Conservation (phyloP, 2,113 vertebrate genomes). For the Trochalopteron elliotii region DNA sequence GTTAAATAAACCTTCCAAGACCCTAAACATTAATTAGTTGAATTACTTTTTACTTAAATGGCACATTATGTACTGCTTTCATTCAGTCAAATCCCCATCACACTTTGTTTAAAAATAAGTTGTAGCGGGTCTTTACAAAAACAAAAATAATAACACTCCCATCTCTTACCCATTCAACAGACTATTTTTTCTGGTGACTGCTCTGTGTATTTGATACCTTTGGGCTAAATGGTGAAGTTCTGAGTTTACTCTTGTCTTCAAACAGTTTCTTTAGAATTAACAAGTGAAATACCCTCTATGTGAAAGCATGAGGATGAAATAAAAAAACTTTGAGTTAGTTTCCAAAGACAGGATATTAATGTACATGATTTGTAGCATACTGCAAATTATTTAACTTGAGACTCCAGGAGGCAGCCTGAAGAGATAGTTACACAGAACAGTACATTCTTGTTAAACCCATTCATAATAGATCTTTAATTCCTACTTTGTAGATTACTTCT, state of each 20-base stretch:
- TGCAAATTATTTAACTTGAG: neutral
- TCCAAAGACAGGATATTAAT: neutral
- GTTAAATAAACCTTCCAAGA: neutral
- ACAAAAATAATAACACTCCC: neutral
- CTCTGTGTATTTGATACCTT: neutral
- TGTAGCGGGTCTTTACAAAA: accelerated
- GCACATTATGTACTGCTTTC: neutral
- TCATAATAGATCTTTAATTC: neutral
- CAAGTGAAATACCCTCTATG: neutral
- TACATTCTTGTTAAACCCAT: neutral
- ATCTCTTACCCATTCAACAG: neutral
- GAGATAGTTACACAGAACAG: neutral
- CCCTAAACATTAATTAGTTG: neutral
- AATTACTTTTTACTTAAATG: neutral
- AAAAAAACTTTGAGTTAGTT: neutral
- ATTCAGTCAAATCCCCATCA: neutral
- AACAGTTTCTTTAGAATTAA: neutral
- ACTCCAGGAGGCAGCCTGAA: neutral
- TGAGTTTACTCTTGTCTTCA: neutral
- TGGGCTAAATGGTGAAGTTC: neutral
- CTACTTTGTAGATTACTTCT: neutral
- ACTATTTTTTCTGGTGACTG: neutral
- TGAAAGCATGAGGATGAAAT: neutral
- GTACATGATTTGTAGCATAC: neutral
- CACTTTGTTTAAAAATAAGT: neutral